A percentile compares a stretch with the other conserved stretches of the same genome.
Evolutionary conservation across 2,888 invertebrate species (phyloP).

Genomic region (Teleogryllus oceanicus): DNA sequence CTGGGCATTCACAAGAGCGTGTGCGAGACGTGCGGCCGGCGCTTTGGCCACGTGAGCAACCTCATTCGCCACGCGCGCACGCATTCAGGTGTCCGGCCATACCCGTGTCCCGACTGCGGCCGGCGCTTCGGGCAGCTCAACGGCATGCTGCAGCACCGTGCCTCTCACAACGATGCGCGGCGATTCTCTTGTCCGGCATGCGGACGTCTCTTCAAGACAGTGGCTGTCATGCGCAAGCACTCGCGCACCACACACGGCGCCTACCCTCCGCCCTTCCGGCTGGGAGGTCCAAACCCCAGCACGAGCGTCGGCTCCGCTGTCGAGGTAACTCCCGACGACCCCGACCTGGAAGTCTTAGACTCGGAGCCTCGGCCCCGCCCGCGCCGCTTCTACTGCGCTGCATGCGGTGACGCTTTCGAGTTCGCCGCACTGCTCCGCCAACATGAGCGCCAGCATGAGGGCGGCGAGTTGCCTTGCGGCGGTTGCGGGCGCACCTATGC

Average conservation of each 20-base stretch:
- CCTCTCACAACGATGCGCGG: background rate
- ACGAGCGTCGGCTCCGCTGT: no score
- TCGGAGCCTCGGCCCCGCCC: background rate
- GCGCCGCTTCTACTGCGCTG: slow-evolving; percentile 43
- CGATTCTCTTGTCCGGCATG: background rate
- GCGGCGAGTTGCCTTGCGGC: slow-evolving; percentile 37
- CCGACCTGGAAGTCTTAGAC: no score
- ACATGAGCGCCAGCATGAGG: slow-evolving; percentile 39
- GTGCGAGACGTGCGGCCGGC: slow-evolving; percentile 47
- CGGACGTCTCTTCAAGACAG: slow-evolving; percentile 34
- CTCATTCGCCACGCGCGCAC: slow-evolving; percentile 46
- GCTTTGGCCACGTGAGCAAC: slow-evolving; percentile 49
- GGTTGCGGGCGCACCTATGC: slow-evolving; percentile 36
- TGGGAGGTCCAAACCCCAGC: slow-evolving; percentile 2
- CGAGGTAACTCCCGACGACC: no score
- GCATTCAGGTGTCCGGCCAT: slow-evolving; percentile 46
- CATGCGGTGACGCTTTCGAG: slow-evolving; percentile 45
- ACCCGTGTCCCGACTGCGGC: slow-evolving; percentile 45
- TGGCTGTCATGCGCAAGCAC: slow-evolving; percentile 31
- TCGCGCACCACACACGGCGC: background rate
- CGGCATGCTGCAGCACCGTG: slow-evolving; percentile 37
- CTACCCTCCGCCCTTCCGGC: slow-evolving; percentile 21
- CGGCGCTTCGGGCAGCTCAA: slow-evolving; percentile 39
- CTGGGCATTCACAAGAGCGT: slow-evolving; percentile 47
- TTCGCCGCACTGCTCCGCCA: slow-evolving; percentile 43